These are phyloP conservation scores for Mycetomoellerius zeteki DNA, from an alignment of 1,140 invertebrate genomes.

Conservation along the genomic window DNA sequence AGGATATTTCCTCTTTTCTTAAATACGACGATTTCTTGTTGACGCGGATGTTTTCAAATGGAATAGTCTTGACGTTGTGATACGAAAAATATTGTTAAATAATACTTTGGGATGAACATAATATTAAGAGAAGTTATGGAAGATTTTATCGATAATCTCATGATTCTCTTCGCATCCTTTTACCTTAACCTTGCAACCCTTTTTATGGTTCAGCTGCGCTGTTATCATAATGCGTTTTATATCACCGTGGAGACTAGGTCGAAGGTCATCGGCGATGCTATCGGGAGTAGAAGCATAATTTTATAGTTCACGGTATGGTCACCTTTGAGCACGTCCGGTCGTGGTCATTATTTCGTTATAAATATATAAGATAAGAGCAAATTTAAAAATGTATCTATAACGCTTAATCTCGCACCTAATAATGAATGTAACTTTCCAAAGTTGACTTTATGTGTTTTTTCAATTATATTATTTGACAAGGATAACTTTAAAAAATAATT, in stretches of 20 bases:
- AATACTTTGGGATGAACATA: background rate
- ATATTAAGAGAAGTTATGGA: constrained; percentile 2
- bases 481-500: background rate
- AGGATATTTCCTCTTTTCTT: background rate
- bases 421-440: background rate
- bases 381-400: constrained; percentile 23
- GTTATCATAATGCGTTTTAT: constrained; percentile 45
- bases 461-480: background rate
- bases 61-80: background rate
- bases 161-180: constrained; percentile 23
- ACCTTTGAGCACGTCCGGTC: constrained; percentile 37
- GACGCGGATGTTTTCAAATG: background rate
- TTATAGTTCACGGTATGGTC: constrained; percentile 45
- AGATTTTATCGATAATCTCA: constrained; percentile 42
- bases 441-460: background rate
- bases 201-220: constrained; percentile 28
- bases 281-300: constrained; percentile 46
- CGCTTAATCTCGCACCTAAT: background rate
- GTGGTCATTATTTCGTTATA: constrained; percentile 23
- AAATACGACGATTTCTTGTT: background rate
- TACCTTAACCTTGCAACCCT: constrained; percentile 18
- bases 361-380: constrained; percentile 9
- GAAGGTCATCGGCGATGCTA: constrained; percentile 58
- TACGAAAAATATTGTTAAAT: constrained; percentile 35
- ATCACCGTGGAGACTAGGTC: constrained; percentile 24